These are phyloP conservation scores for Ceratosolen solmsi DNA, from an alignment of 1,140 invertebrate species.

Conservation along the genomic window DNA sequence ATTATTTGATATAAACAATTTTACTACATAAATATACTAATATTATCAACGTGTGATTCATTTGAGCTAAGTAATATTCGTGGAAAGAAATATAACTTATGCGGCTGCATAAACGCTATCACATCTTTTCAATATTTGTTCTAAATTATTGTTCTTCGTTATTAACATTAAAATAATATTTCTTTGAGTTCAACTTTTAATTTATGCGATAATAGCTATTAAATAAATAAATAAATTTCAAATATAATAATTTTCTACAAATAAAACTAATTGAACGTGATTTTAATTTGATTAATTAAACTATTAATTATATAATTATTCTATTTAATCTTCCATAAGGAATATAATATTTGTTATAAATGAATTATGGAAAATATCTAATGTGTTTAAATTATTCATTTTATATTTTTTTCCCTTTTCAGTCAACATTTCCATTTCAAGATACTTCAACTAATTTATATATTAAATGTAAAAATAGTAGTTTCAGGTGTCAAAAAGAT, in stretches of 20 bases:
- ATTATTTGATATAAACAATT: conserved; percentile 39
- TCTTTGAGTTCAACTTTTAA: background rate
- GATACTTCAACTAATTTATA: background rate
- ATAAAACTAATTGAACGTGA: background rate
- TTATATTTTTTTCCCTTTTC: conserved; percentile 29
- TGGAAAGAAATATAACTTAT: conserved; percentile 1
- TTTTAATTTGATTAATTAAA: conserved; percentile 6
- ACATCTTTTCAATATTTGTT: conserved; percentile 27
- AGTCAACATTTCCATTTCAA: conserved; percentile 22
- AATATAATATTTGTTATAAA: background rate
- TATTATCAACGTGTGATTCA: conserved; percentile 24
- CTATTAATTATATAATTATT: background rate
- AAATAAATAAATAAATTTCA: conserved; percentile 42
- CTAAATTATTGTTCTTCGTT: conserved; percentile 2
- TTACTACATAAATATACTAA: conserved; percentile 36
- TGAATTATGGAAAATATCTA: conserved; percentile 26
- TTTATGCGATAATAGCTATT: background rate
- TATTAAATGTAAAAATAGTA: conserved; percentile 17
- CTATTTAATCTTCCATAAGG: background rate
- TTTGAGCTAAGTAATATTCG: conserved; percentile 3
- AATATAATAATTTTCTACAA: background rate
- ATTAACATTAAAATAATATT: conserved; percentile 22
- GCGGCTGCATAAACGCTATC: background rate
- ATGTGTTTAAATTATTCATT: conserved; percentile 3
- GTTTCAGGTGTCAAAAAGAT: conserved; percentile 21